Evolutionary conservation across 2,797 vertebrate species (phyloP).

Genomic region (Kryptopterus vitreolus): DNA sequence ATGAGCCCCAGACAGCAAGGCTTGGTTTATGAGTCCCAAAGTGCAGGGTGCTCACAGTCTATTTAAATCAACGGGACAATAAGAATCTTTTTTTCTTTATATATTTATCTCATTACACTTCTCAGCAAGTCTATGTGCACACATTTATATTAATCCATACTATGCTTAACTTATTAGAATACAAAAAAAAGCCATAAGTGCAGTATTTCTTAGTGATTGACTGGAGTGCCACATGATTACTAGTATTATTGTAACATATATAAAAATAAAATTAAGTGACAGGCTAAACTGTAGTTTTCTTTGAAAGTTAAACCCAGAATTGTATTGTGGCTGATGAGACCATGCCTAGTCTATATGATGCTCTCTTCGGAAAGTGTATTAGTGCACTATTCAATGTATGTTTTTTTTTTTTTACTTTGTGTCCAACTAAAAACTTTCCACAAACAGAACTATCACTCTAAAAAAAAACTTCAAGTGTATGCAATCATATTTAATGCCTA

Average conservation of each 20-base stretch:
- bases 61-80: slow-evolving; percentile 1
- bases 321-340: not conserved
- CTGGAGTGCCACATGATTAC: slow-evolving; percentile 61
- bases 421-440: not conserved
- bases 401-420: not conserved
- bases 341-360: not conserved
- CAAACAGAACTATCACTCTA: not conserved
- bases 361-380: not conserved
- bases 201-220: slow-evolving; percentile 71
- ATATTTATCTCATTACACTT: not conserved
- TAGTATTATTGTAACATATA: too few relatives aligned
- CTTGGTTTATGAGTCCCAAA: slow-evolving; percentile 24
- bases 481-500: not conserved
- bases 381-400: not conserved
- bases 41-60: not conserved
- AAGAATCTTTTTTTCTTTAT: slow-evolving; percentile 51
- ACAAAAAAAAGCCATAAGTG: slow-evolving; percentile 75
- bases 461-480: not conserved
- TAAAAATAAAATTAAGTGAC: slow-evolving; percentile 47
- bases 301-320: not conserved
- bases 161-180: slow-evolving; percentile 69
- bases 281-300: slow-evolving; percentile 8
- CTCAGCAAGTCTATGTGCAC: not conserved
- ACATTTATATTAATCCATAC: slow-evolving; percentile 33
- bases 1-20: not conserved